A percentile compares a stretch with the other conserved stretches of the same genome.
phyloP scores from a whole-genome alignment of 1,140 invertebrate genomes.

The Leptopilina clavipes region DNA sequence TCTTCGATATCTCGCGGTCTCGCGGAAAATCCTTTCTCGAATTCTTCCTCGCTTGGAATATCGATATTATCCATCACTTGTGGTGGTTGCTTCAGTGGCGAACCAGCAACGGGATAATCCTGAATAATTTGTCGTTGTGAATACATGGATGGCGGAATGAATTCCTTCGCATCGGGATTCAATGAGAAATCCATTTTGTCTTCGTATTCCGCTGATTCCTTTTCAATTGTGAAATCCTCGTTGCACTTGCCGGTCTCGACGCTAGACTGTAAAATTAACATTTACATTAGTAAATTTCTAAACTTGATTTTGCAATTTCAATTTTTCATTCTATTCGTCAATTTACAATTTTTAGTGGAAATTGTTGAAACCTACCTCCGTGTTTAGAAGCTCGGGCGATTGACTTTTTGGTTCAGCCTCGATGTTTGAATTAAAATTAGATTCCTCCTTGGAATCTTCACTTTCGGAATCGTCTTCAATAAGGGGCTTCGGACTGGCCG shows the following conservation, averaged over 20 bases:
- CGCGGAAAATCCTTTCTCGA: constrained; percentile 77
- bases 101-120: constrained; percentile 78
- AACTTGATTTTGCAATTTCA: background rate
- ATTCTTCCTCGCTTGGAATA: constrained; percentile 79
- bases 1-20: constrained; percentile 78
- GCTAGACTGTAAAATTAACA: constrained; percentile 44
- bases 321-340: background rate
- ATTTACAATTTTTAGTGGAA: background rate
- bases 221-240: background rate
- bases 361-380: constrained; percentile 40
- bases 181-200: constrained; percentile 81
- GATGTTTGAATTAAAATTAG: background rate
- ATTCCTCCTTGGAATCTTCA: constrained; percentile 31
- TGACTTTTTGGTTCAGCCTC: constrained; percentile 18
- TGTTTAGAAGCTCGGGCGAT: constrained; percentile 47
- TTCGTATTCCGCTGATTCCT: constrained; percentile 40
- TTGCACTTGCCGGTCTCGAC: constrained; percentile 7
- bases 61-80: constrained; percentile 77
- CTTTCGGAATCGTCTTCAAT: constrained; percentile 35
- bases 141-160: constrained; percentile 78
- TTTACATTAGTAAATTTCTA: background rate
- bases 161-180: constrained; percentile 84
- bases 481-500: constrained; percentile 43
- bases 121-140: constrained; percentile 63
- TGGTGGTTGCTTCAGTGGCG: constrained; percentile 77